These are phyloP conservation scores for Nemurella pictetii DNA, from an alignment of 2,888 invertebrate species.

Conservation along the genomic window DNA sequence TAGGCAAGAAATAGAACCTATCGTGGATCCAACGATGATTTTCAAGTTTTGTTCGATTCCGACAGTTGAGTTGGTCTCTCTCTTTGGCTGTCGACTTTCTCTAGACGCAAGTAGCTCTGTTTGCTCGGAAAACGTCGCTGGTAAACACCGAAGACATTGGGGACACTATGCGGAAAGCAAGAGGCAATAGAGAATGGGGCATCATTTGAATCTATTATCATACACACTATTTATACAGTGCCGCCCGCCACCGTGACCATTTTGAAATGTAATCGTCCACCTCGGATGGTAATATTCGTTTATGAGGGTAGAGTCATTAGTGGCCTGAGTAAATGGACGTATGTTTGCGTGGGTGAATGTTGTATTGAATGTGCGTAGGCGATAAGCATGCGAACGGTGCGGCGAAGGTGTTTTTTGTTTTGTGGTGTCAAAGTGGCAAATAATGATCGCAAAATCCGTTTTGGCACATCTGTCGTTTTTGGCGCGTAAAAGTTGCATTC, in stretches of 20 bases:
- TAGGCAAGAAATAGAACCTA: too few species aligned
- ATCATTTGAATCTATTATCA: neutral
- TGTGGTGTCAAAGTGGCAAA: too few species aligned
- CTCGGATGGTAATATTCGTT: neutral
- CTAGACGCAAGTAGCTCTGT: neutral
- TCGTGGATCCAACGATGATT: too few species aligned
- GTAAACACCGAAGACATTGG: neutral
- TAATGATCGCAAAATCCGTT: too few species aligned
- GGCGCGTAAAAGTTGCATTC: too few species aligned
- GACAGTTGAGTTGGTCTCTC: too few species aligned
- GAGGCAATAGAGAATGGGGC: neutral
- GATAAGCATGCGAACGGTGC: neutral
- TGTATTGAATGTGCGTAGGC: neutral
- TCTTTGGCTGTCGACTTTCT: too few species aligned
- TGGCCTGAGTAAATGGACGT: neutral
- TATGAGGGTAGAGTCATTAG: neutral
- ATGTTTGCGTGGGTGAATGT: neutral
- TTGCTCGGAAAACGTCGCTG: neutral
- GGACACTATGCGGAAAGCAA: neutral
- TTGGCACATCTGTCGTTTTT: too few species aligned
- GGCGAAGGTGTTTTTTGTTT: neutral
- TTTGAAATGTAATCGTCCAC: neutral
- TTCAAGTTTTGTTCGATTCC: too few species aligned
- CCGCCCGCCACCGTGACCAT: neutral
- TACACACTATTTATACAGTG: neutral